Evolutionary conservation across 2,113 vertebrate species (phyloP).

Genomic region (Polypterus bichir): DNA sequence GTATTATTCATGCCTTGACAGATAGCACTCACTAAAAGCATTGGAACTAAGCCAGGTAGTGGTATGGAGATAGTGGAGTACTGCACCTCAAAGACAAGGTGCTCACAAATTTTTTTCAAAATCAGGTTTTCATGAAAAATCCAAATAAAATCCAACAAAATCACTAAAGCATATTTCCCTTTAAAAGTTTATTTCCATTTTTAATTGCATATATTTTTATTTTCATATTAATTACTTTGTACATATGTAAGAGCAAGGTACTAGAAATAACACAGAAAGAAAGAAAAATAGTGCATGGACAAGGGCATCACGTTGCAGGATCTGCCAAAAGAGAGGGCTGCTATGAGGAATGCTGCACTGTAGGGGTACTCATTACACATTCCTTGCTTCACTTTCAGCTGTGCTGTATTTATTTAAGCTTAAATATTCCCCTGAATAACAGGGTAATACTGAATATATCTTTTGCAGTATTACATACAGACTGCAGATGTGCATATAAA

Average conservation of each 20-base stretch:
- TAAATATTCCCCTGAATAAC: constrained; percentile 29
- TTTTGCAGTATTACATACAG: too few relatives aligned
- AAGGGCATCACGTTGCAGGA: constrained; percentile 44
- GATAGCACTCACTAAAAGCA: constrained; percentile 95
- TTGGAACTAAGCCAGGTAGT: constrained; percentile 84
- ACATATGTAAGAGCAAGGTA: constrained; percentile 3
- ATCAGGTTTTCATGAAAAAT: constrained; percentile 49
- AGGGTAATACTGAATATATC: too few relatives aligned
- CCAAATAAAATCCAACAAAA: constrained; percentile 86
- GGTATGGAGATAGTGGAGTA: constrained; percentile 65
- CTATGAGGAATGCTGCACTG: constrained; percentile 39
- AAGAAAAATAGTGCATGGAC: constrained; percentile 44
- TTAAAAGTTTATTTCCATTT: constrained; percentile 86
- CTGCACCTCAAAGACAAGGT: constrained; percentile 50
- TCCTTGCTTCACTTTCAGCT: constrained; percentile 32
- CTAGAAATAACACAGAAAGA: constrained; percentile 5
- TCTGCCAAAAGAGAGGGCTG: constrained; percentile 51
- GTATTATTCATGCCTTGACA: constrained; percentile 98
- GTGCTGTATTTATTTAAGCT: constrained; percentile 35
- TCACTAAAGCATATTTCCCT: constrained; percentile 58
- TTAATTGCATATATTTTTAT: constrained; percentile 87
- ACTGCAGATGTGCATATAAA: too few relatives aligned
- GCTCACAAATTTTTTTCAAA: constrained; percentile 30
- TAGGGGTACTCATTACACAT: constrained; percentile 49
- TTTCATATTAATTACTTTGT: constrained; percentile 58